Conservation (phyloP, 2,113 vertebrate species). For the Ageneiosus marmoratus region DNA sequence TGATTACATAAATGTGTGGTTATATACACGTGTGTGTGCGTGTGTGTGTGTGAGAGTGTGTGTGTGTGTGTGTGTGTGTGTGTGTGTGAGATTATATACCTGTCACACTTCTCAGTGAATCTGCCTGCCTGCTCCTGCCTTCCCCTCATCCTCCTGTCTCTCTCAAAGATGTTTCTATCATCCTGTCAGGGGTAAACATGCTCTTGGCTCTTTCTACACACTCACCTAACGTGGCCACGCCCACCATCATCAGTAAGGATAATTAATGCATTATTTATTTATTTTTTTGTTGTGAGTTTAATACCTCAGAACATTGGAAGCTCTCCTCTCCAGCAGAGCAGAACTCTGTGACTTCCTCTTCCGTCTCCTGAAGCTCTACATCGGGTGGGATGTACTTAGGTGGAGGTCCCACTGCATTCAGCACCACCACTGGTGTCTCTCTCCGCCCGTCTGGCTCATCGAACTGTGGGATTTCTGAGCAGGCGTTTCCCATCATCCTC, state of each 20-base stretch:
- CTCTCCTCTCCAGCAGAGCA: constrained; percentile 53
- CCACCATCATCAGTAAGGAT: neutral
- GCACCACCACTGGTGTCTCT: neutral
- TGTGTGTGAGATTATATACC: constrained; percentile 11
- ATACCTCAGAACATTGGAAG: constrained; percentile 25
- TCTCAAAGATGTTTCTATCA: constrained; percentile 5
- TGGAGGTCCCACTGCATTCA: constrained; percentile 56
- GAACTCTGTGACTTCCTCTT: constrained; percentile 50
- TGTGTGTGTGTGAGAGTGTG: too few relatives aligned
- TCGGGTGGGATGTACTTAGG: constrained; percentile 34
- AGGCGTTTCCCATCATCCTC: neutral
- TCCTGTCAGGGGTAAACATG: constrained; percentile 34
- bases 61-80: too few relatives aligned
- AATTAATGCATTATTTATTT: neutral
- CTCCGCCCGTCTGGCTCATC: constrained; percentile 36
- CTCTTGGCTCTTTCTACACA: neutral
- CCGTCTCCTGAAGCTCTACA: neutral
- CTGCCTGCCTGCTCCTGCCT: constrained; percentile 15
- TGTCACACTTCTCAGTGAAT: constrained; percentile 1
- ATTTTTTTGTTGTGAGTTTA: neutral
- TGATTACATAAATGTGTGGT: constrained; percentile 18
- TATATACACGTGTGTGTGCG: too few relatives aligned
- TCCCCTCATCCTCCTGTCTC: constrained; percentile 5
- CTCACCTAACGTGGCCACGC: neutral
- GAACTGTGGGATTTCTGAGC: neutral